phyloP scores from a whole-genome alignment of 2,888 invertebrate species.

The Eugnorisma glareosa region DNA sequence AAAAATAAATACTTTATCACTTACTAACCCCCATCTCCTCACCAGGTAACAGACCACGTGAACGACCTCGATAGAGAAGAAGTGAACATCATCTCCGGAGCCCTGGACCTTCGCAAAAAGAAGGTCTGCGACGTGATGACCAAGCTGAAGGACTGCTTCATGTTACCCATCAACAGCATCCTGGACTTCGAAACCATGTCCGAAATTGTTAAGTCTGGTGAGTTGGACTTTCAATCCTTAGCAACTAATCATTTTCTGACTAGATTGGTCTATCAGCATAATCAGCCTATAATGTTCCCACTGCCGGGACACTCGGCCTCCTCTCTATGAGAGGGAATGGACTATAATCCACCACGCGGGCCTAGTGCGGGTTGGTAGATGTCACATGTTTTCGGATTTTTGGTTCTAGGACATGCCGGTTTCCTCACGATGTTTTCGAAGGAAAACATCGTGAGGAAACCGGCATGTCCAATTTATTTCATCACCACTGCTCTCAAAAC shows the following conservation, averaged over 20 bases:
- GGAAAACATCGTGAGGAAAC: no score
- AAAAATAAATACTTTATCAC: no score
- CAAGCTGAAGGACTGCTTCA: slow-evolving; percentile 98
- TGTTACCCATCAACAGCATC: slow-evolving; percentile 97
- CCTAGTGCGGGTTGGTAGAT: no score
- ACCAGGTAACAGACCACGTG: slow-evolving; percentile 95
- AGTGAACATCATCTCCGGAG: slow-evolving; percentile 99
- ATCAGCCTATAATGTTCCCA: no score
- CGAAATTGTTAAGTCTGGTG: slow-evolving; percentile 98
- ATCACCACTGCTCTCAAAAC: no score
- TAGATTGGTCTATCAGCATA: background rate
- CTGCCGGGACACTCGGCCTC: no score
- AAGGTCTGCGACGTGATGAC: slow-evolving; percentile 99
- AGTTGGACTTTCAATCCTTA: slow-evolving; percentile 52
- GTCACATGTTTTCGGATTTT: no score
- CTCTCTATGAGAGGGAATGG: no score
- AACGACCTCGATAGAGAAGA: slow-evolving; percentile 98
- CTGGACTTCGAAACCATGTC: slow-evolving; percentile 99
- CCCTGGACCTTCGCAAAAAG: slow-evolving; percentile 87
- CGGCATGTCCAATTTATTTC: no score
- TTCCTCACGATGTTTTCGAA: no score
- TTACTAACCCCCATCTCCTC: background rate
- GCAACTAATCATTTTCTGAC: background rate
- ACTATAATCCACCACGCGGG: no score
- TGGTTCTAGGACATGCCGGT: no score